These are phyloP conservation scores for Anableps anableps DNA, from an alignment of 2,797 vertebrate species.

Conservation along the genomic window DNA sequence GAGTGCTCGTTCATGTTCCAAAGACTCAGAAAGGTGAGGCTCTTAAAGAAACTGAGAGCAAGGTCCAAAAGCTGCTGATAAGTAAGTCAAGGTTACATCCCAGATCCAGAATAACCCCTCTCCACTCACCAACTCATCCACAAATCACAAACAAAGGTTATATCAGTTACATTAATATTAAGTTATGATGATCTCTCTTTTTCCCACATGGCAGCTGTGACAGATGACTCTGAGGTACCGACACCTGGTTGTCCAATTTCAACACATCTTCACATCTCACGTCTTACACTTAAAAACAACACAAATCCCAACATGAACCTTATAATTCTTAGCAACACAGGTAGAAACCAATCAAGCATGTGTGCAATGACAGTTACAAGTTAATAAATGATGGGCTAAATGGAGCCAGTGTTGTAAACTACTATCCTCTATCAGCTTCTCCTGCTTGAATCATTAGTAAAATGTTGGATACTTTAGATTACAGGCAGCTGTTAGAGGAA, in stretches of 20 bases:
- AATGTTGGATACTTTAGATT: not conserved
- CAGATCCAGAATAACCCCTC: slow-evolving; percentile 13
- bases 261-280: not conserved
- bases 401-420: slow-evolving; percentile 9
- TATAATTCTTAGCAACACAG: not conserved
- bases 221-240: not conserved
- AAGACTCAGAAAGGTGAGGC: slow-evolving; percentile 51
- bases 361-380: slow-evolving; percentile 5
- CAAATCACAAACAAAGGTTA: not conserved
- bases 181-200: not conserved
- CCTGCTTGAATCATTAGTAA: not conserved
- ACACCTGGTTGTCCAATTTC: not conserved
- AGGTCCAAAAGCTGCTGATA: slow-evolving; percentile 79
- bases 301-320: not conserved
- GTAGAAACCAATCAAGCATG: not conserved
- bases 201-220: not conserved
- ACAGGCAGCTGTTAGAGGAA: slow-evolving; percentile 12
- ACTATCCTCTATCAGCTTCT: not conserved
- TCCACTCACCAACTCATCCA: not conserved
- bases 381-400: slow-evolving; percentile 38
- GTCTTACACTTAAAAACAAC: not conserved
- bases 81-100: slow-evolving; percentile 60
- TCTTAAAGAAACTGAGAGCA: slow-evolving; percentile 60
- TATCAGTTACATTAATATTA: not conserved
- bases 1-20: slow-evolving; percentile 35